Conservation (phyloP, 2,797 vertebrate genomes). For the Xenentodon cancila region DNA sequence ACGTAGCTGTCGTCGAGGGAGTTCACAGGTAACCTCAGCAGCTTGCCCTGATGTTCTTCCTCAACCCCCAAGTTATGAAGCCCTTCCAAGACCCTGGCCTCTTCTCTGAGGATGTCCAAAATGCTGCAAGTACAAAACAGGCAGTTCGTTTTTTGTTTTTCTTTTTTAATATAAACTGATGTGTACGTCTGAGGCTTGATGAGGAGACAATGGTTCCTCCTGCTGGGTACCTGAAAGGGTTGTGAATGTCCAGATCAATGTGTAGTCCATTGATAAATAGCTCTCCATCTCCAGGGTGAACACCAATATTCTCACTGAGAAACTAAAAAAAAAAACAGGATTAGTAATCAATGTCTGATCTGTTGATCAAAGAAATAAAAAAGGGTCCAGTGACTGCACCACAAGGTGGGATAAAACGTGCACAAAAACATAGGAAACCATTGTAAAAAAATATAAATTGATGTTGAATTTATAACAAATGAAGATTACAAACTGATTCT, state of each 20-base stretch:
- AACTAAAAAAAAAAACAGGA: conserved; percentile 75
- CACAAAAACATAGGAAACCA: conserved; percentile 14
- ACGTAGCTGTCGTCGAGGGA: conserved; percentile 83
- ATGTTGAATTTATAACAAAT: neutral
- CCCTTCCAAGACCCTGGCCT: conserved; percentile 91
- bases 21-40: conserved; percentile 86
- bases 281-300: conserved; percentile 90
- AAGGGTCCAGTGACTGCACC: conserved; percentile 6
- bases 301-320: conserved; percentile 85
- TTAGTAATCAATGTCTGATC: conserved; percentile 25
- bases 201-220: conserved; percentile 12
- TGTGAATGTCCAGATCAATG: conserved; percentile 89
- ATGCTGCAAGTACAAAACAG: conserved; percentile 74
- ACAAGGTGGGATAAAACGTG: conserved; percentile 5
- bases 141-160: conserved; percentile 16
- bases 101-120: conserved; percentile 89
- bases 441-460: conserved; percentile 23
- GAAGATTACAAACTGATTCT: conserved; percentile 35
- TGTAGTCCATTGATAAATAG: conserved; percentile 94
- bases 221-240: conserved; percentile 89
- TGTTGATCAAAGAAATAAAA: conserved; percentile 14
- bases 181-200: too few relatives aligned
- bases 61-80: conserved; percentile 90
- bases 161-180: conserved; percentile 5
- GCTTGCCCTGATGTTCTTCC: conserved; percentile 82